Evolutionary conservation across 2,888 invertebrate genomes (phyloP), one percentile per base, ranked within the genome.

Genomic region (Polietes domitor): DNA sequence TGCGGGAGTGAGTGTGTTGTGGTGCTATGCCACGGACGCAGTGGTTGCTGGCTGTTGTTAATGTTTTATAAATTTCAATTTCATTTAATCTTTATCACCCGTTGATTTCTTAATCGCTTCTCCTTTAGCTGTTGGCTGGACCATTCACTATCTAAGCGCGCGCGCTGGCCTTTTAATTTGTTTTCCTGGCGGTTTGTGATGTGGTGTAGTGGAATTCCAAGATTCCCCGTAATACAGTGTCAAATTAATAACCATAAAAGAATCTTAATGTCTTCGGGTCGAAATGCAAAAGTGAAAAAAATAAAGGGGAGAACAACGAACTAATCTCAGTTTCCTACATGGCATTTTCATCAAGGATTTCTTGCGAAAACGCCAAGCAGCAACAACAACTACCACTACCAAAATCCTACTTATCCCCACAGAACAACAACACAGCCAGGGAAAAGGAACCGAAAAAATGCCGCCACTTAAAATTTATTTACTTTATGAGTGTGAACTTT

Each of bases 401-500:
- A 58, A 28, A 73, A 58, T 77, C 55, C 9, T 37, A 65, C 10
- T 80, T 43, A 71, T 77, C 17, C 24, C 55, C 70, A 76, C 65
- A 43, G 50, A 37, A 53, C 37, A 24, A 37, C 47, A 65, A 61
- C 19, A n/a, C 17, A 15, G 47, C 21, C 15, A 28, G 41, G 63
- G 74, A 75, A 80, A 75, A 76, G 61, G 28, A 73, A 50, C 50
- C 4, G 47, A 24, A 43, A 41, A 41, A 55, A 32, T 63, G 63
- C 82, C 73, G 81, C 77, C 81, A 83, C 47, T 80, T 78, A 72
- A 84, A 85, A 81, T 83, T 81, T 86, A 86, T 84, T 85, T 81
- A 81, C 79, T 86, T 83, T 80, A 75, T 77, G 81, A 86, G 86
- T 86, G 86, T 86, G 86, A 86, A 86, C 65, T 86, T 86, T 80